These are phyloP conservation scores for Cephalopholis sonnerati DNA, from an alignment of 2,113 vertebrate species.

Conservation along the genomic window DNA sequence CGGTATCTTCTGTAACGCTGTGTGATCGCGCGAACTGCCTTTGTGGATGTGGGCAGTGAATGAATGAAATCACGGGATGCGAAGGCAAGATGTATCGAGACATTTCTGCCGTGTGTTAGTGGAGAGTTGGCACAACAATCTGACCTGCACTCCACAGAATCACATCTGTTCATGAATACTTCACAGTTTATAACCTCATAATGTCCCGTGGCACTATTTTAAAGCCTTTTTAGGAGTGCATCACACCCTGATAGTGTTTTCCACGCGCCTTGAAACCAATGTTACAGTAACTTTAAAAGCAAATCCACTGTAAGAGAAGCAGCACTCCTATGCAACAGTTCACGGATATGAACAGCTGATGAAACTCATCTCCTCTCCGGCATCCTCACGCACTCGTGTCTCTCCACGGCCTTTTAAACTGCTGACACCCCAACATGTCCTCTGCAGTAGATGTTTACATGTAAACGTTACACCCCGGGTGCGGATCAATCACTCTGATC, in stretches of 20 bases:
- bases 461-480: slow-evolving; percentile 52
- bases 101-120: slow-evolving; percentile 4
- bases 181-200: neutral
- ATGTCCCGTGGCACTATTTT: neutral
- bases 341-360: neutral
- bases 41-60: neutral
- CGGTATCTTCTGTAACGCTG: neutral
- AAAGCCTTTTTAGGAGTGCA: neutral
- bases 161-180: neutral
- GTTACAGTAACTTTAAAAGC: slow-evolving; percentile 37
- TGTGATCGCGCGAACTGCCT: neutral
- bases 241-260: neutral
- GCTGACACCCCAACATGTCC: slow-evolving; percentile 52
- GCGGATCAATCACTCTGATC: slow-evolving; percentile 60
- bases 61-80: slow-evolving; percentile 12
- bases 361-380: slow-evolving; percentile 2
- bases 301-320: slow-evolving; percentile 2
- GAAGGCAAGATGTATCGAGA: neutral
- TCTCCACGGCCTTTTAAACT: slow-evolving; percentile 48
- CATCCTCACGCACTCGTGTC: neutral
- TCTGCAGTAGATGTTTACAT: slow-evolving; percentile 66
- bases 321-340: slow-evolving; percentile 64
- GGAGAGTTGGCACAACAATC: slow-evolving; percentile 28
- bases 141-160: neutral
- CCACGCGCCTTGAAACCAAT: slow-evolving; percentile 8